phyloP scores from a whole-genome alignment of 2,888 invertebrate species.

The Caenorhabditis zanzibari region DNA sequence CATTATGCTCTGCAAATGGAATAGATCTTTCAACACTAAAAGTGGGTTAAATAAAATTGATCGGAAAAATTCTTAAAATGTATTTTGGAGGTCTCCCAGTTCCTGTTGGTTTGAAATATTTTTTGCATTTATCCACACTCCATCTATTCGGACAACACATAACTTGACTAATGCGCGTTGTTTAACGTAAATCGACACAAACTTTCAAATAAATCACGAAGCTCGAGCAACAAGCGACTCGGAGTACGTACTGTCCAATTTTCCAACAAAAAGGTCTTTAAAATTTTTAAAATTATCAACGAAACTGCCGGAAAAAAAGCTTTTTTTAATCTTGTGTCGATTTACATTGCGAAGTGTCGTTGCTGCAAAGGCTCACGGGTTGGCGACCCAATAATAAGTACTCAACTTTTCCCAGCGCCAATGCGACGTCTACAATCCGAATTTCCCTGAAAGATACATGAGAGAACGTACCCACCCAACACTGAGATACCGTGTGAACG shows the following conservation, averaged over 20 bases:
- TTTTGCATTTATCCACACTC: constrained; percentile 70
- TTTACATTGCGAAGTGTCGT: no score
- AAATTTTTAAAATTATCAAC: no score
- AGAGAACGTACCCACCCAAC: constrained; percentile 19
- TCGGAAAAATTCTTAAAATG: constrained; percentile 75
- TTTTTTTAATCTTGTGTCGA: no score
- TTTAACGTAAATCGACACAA: no score
- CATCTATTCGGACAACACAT: constrained; percentile 77
- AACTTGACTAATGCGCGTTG: constrained; percentile 72
- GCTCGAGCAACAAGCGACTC: no score
- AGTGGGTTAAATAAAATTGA: no score
- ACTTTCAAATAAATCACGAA: no score
- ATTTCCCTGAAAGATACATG: not conserved
- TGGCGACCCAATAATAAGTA: no score
- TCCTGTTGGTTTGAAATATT: constrained; percentile 79
- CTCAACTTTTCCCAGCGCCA: constrained; percentile 20
- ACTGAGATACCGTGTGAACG: constrained; percentile 36
- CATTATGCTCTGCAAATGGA: constrained; percentile 78
- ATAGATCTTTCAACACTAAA: constrained; percentile 78
- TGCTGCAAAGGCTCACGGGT: no score
- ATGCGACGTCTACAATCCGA: constrained; percentile 22
- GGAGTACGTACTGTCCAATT: no score
- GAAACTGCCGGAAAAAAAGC: not conserved
- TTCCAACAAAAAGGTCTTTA: no score
- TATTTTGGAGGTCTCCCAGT: constrained; percentile 80